A percentile compares a stretch with the other conserved stretches of the same genome.
These are phyloP conservation scores for Cassiopea andromeda DNA, from an alignment of 30 jellyfish, hydroid and myxozoan species.

Conservation along the genomic window DNA sequence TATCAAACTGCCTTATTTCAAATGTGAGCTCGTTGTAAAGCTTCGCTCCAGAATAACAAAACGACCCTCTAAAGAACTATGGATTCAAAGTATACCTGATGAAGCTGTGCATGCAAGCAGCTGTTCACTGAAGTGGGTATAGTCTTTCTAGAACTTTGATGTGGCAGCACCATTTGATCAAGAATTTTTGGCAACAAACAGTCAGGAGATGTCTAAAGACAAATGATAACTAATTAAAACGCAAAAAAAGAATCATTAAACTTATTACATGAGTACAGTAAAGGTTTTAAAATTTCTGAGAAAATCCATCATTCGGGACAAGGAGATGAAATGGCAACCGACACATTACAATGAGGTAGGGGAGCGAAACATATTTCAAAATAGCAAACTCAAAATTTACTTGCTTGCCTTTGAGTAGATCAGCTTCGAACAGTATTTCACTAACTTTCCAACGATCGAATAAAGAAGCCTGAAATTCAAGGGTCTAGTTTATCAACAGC, in stretches of 20 bases:
- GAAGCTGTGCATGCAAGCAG: constrained; percentile 58
- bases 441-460: constrained; percentile 67
- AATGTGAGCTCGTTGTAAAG: too few relatives aligned
- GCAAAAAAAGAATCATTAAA: too few relatives aligned
- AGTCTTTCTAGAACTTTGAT: constrained; percentile 60
- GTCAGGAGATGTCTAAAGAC: constrained; percentile 75
- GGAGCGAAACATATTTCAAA: too few relatives aligned
- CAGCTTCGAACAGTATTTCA: constrained; percentile 70
- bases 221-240: not conserved
- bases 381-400: not conserved
- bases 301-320: too few relatives aligned
- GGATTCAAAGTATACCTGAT: constrained; percentile 43
- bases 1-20: too few relatives aligned
- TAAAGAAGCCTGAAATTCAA: constrained; percentile 34
- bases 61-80: not conserved
- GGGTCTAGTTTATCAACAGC: not conserved
- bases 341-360: too few relatives aligned
- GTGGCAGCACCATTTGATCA: constrained; percentile 80
- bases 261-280: too few relatives aligned
- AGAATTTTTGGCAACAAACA: constrained; percentile 81
- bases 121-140: constrained; percentile 54
- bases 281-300: too few relatives aligned
- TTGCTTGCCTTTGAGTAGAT: constrained; percentile 64
- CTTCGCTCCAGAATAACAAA: too few relatives aligned
- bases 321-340: too few relatives aligned